Percentiles rank a stretch among this genome's conserved stretches.
phyloP scores from a whole-genome alignment of 1,140 invertebrate species.

The Telenomus remus region DNA sequence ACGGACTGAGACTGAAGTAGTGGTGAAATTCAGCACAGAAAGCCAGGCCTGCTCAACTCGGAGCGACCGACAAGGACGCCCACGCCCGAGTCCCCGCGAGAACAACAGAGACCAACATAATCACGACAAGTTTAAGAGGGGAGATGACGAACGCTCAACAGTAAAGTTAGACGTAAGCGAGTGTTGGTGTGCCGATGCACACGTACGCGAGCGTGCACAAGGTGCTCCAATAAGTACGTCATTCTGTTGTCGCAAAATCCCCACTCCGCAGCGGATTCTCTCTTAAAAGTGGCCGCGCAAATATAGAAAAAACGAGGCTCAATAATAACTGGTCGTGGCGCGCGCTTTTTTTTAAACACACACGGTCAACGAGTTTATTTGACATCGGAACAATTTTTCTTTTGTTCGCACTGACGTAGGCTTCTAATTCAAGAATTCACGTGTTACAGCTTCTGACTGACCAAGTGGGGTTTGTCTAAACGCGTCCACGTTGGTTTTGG shows the following conservation, averaged over 20 bases:
- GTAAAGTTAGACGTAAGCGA: constrained; percentile 18
- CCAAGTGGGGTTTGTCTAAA: no score
- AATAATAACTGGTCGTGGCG: no score
- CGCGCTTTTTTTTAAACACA: no score
- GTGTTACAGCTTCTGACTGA: no score
- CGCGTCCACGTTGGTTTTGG: no score
- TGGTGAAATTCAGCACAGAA: constrained; percentile 61
- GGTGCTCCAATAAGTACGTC: constrained; percentile 1
- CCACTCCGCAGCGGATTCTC: no score
- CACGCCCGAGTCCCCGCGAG: background rate
- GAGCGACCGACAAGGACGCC: constrained; percentile 15
- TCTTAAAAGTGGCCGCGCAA: no score
- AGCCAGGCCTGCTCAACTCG: constrained; percentile 32
- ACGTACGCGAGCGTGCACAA: background rate
- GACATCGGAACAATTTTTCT: no score
- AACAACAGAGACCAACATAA: constrained; percentile 29
- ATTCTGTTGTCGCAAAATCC: background rate
- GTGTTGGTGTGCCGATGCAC: constrained; percentile 11
- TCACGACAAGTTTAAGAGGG: constrained; percentile 34
- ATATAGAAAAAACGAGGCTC: no score
- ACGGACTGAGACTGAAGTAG: constrained; percentile 55
- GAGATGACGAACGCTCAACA: constrained; percentile 39
- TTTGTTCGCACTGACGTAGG: no score
- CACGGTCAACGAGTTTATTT: no score
- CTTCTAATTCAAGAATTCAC: no score